Conservation (phyloP, 2,797 vertebrate genomes). For the Rhincodon typus region DNA sequence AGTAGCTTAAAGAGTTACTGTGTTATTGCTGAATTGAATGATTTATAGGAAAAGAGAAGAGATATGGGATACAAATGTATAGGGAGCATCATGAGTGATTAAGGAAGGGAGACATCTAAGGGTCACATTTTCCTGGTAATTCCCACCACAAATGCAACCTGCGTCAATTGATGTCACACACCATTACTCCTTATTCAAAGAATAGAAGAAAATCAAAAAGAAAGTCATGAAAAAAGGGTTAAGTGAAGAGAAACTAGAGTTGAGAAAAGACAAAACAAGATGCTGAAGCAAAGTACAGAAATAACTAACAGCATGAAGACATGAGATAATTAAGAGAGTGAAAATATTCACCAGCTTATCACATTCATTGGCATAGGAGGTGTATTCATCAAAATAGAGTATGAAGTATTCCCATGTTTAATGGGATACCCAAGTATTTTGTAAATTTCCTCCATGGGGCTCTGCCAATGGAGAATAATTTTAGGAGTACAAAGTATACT, state of each 20-base stretch:
- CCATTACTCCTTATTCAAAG: not conserved
- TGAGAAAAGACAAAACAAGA: not conserved
- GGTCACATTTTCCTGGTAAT: not conserved
- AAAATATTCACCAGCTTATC: not conserved
- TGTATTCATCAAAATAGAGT: not conserved
- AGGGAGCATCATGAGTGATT: not conserved
- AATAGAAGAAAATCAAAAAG: not conserved
- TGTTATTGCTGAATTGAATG: not conserved
- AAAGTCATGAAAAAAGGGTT: not conserved
- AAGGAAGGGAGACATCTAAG: not conserved
- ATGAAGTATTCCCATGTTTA: not conserved
- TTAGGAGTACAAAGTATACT: not conserved
- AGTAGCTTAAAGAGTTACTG: too few relatives aligned
- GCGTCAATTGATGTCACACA: not conserved
- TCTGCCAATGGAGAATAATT: not conserved
- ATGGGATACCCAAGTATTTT: not conserved
- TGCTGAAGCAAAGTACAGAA: not conserved
- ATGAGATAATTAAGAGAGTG: not conserved
- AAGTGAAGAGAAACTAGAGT: too few relatives aligned
- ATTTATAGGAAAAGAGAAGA: not conserved
- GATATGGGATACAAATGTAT: not conserved
- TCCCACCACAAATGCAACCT: not conserved
- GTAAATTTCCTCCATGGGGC: not conserved
- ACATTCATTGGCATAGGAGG: not conserved
- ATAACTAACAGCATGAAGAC: not conserved